phyloP scores from a whole-genome alignment of 2,113 vertebrate species.

The Synodontis membranacea region DNA sequence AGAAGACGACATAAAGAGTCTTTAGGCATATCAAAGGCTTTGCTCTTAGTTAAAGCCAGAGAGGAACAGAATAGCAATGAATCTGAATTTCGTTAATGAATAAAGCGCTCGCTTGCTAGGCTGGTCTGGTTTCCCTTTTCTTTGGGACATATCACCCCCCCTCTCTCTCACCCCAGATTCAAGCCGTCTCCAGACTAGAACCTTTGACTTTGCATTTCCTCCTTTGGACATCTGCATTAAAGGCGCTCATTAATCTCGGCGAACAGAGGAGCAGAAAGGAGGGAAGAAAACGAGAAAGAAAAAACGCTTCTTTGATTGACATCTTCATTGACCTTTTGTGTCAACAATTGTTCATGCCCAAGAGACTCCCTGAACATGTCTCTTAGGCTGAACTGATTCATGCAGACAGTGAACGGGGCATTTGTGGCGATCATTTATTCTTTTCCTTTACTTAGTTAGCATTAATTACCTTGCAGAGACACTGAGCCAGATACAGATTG shows the following conservation, averaged over 20 bases:
- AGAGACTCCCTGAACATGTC: slow-evolving; percentile 5
- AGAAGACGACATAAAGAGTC: slow-evolving; percentile 30
- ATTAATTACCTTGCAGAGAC: slow-evolving; percentile 20
- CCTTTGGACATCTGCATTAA: slow-evolving; percentile 42
- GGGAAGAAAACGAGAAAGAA: slow-evolving; percentile 6
- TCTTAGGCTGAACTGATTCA: slow-evolving; percentile 24
- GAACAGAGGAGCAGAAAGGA: slow-evolving; percentile 18
- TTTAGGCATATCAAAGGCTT: slow-evolving; percentile 34
- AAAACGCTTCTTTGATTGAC: slow-evolving; percentile 41
- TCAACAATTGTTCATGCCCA: slow-evolving; percentile 34
- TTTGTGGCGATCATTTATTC: background rate
- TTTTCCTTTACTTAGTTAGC: background rate
- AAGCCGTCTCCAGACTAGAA: slow-evolving; percentile 47
- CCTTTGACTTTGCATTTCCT: slow-evolving; percentile 54
- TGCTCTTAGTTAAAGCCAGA: slow-evolving; percentile 23
- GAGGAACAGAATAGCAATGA: slow-evolving; percentile 3
- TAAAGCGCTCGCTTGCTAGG: slow-evolving; percentile 26
- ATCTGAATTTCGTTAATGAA: slow-evolving; percentile 31
- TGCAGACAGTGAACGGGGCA: slow-evolving; percentile 1
- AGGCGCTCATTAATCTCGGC: slow-evolving; percentile 47
- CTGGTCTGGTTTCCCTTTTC: slow-evolving; percentile 39
- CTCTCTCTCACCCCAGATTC: slow-evolving; percentile 45
- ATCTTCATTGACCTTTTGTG: slow-evolving; percentile 44
- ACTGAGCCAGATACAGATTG: background rate
- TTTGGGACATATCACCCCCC: slow-evolving; percentile 24